Conservation (phyloP, 2,113 vertebrate species). For the Megaceryle maxima region DNA sequence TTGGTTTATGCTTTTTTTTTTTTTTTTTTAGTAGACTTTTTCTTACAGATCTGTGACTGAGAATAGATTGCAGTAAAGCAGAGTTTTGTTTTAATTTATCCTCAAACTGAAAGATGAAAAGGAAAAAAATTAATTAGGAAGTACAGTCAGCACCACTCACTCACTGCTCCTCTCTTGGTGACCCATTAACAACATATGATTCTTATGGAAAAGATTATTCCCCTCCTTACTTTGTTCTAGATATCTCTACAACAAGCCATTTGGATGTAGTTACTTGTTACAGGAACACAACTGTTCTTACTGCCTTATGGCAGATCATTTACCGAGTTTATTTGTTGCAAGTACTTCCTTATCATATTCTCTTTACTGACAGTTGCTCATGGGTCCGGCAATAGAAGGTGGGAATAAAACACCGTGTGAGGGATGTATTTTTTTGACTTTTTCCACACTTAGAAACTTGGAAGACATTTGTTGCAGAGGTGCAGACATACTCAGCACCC, state of each 20-base stretch:
- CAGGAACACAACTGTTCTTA: background rate
- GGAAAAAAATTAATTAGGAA: background rate
- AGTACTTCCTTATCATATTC: background rate
- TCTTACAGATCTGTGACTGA: background rate
- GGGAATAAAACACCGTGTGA: background rate
- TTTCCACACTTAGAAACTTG: background rate
- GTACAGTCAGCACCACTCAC: background rate
- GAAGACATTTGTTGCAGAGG: background rate
- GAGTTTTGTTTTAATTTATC: background rate
- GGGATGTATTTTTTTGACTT: background rate
- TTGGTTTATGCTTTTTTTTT: background rate
- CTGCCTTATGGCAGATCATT: background rate
- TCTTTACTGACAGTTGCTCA: background rate
- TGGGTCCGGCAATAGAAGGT: background rate
- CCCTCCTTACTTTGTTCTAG: background rate
- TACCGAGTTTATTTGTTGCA: background rate
- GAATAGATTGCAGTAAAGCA: background rate
- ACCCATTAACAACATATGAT: background rate
- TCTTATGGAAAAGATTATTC: conserved; percentile 19
- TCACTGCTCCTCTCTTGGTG: background rate
- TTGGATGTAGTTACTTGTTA: background rate
- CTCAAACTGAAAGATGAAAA: conserved; percentile 18
- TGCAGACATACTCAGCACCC: background rate
- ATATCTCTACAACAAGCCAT: background rate
- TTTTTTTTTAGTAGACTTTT: background rate